phyloP scores from a whole-genome alignment of 2,797 vertebrate species.

The Sardinella longiceps region DNA sequence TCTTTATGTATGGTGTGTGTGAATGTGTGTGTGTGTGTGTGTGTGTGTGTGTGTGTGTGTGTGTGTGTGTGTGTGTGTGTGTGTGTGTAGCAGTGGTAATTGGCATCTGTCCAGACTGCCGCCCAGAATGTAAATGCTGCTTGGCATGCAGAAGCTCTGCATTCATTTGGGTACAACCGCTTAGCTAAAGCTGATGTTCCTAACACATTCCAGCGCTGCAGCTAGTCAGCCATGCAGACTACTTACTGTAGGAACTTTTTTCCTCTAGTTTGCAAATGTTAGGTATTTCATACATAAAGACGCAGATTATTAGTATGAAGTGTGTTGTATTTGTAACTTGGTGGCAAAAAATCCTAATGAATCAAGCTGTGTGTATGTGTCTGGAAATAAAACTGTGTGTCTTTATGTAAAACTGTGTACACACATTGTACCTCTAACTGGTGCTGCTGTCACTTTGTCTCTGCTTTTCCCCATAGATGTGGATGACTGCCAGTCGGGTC shows the following conservation, averaged over 20 bases:
- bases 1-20: background rate
- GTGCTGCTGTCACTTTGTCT: background rate
- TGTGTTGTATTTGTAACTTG: too few species aligned
- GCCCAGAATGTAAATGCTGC: constrained; percentile 11
- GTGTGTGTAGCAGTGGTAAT: constrained; percentile 9
- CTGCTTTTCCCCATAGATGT: constrained; percentile 76
- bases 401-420: background rate
- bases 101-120: constrained; percentile 18
- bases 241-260: background rate
- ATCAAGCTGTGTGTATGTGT: background rate
- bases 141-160: constrained; percentile 12
- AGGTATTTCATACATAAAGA: background rate
- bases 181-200: constrained; percentile 14
- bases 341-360: background rate
- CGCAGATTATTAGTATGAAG: too few species aligned
- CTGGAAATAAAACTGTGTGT: constrained; percentile 2
- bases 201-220: constrained; percentile 11
- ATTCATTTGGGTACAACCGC: background rate
- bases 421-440: background rate
- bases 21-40: background rate
- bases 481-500: constrained; percentile 91
- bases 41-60: constrained; percentile 14
- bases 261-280: background rate
- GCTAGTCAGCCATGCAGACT: background rate
- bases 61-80: background rate